Evolutionary conservation across 2,113 vertebrate genomes (phyloP).

Genomic region (Sakesphorus luctuosus): DNA sequence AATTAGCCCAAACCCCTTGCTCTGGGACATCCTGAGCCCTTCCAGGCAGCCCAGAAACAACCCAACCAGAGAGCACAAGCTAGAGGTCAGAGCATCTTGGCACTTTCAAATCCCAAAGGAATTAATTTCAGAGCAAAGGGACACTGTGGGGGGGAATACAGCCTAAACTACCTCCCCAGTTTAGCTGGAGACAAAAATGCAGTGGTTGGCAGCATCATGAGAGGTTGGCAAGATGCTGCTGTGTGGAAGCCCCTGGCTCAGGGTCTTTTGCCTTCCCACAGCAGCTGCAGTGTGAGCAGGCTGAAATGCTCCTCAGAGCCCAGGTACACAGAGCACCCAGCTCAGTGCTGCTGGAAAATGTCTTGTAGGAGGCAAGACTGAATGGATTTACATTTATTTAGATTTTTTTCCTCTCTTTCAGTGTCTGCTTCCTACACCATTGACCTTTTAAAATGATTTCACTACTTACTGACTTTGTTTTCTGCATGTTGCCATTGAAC

Average conservation of each 20-base stretch:
- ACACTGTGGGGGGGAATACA: background rate
- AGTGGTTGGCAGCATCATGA: background rate
- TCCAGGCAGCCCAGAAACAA: background rate
- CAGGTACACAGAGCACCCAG: background rate
- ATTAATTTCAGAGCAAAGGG: background rate
- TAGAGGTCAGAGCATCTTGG: background rate
- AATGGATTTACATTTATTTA: constrained; percentile 44
- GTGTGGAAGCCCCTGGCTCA: background rate
- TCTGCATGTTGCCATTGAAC: background rate
- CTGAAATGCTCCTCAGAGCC: background rate
- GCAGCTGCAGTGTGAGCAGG: rapidly evolving
- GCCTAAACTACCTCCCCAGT: background rate
- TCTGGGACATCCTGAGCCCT: background rate
- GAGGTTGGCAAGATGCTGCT: background rate
- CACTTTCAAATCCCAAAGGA: background rate
- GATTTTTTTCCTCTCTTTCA: background rate
- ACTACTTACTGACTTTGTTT: background rate
- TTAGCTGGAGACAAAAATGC: background rate
- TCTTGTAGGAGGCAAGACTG: constrained; percentile 27
- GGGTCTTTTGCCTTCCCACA: background rate
- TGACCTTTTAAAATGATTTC: constrained; percentile 28
- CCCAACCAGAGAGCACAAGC: rapidly evolving
- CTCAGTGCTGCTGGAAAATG: background rate
- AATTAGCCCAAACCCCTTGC: rapidly evolving
- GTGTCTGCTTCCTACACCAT: background rate